Conservation (phyloP, 1,140 invertebrate species). For the Drosophila pseudoananassae region DNA sequence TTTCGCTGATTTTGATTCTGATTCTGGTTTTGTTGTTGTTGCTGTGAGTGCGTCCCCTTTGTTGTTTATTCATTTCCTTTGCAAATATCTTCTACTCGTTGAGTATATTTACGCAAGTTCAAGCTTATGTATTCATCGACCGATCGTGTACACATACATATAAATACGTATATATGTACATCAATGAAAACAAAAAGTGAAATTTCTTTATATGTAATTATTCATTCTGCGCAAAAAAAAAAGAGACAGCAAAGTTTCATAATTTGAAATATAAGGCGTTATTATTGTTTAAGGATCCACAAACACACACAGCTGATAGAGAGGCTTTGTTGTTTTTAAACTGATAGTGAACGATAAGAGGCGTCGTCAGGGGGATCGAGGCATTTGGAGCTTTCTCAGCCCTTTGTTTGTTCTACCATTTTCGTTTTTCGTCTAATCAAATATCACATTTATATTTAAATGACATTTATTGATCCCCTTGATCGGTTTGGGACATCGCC, state of each 20-base stretch:
- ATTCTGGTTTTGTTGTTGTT: not conserved
- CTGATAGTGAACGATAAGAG: not conserved
- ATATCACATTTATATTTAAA: too few relatives aligned
- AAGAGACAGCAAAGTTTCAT: not conserved
- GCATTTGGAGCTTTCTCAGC: not conserved
- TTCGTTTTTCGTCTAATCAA: not conserved
- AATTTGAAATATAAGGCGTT: constrained; percentile 8
- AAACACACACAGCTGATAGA: constrained; percentile 46
- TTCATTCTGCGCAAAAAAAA: constrained; percentile 8
- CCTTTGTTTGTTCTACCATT: not conserved
- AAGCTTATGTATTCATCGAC: constrained; percentile 21
- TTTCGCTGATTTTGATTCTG: not conserved
- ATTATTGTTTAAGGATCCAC: constrained; percentile 28
- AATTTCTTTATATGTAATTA: constrained; percentile 20
- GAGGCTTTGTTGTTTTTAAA: not conserved
- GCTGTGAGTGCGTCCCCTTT: not conserved
- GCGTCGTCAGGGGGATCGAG: not conserved
- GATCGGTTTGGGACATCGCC: not conserved
- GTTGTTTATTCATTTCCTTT: constrained; percentile 21
- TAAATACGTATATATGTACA: constrained; percentile 13
- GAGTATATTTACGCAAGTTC: constrained; percentile 23
- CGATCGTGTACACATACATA: constrained; percentile 13
- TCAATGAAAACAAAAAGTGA: constrained; percentile 18
- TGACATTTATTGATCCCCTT: not conserved
- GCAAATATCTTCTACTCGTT: constrained; percentile 45